Base-by-base conservation (phyloP, 2,888 invertebrate genomes). In the Coecobrya sp. region DNA sequence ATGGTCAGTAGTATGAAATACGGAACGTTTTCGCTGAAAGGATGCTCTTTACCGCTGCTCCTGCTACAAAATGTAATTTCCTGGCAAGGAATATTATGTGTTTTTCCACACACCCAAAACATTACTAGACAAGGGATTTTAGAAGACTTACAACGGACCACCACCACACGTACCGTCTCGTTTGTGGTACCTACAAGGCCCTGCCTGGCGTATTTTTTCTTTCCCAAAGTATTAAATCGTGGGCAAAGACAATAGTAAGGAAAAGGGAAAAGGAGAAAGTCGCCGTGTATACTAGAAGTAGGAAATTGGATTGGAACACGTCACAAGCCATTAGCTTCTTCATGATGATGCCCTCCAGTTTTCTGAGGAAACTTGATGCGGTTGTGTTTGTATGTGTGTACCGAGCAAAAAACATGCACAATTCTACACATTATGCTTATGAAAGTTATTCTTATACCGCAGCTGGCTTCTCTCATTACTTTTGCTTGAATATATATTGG, bases 301-400 rank as follows among this genome's bases (percentile, higher is more conserved):
- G 88, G 81, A 88, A 88, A 88, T 88, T 88, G 88, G 88, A 88
- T 88, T 88, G 79, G 68, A 88, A 68, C 25, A 88, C 88, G 88
- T 88, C 88, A 81, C 81, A 88, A 65, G 62, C 81, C 88, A 88
- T 88, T 88, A 81, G 79, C 52, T 88, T 42, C 36, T 42, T 45
- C 30, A 8, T 81, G 87, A 88, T 88, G 87, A 88, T 88, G 88
- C 81, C 81, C 68, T 25, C 45, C 45, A 81, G 88, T 88, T 88
- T 88, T 30, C 81, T 36, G 30, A 10, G 11, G 86, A 73, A 86
- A 86, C 49, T 73, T 73, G 59, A 86, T 86, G 70, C 73, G 49
- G 13, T n/a, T 36, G 22, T 65, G 25, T 19, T 8, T 55, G 19
- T 84, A 30, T n/a, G 42, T 22, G 13, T 25, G 25, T 49, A 1